Evolutionary conservation across 1,140 invertebrate genomes (phyloP), one percentile per base, ranked within the genome.

Genomic region (Pararge aegeria): DNA sequence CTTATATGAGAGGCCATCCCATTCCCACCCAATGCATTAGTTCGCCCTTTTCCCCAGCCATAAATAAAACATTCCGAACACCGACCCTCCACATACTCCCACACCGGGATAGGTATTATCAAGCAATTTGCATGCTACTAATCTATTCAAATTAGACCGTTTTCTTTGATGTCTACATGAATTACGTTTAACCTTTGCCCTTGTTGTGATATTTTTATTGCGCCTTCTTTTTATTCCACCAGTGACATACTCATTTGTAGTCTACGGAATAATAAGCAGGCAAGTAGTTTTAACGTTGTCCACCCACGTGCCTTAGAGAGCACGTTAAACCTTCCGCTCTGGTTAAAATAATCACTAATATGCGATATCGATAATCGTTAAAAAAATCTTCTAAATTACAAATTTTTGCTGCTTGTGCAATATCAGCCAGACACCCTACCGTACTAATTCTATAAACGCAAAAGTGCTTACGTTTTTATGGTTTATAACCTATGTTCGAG

Each of bases 61-160:
- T 82, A 77, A 73, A 83, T 81, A 83, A 81, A 68, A 78, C 73
- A 80, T 78, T 15, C 12, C n/a, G 16, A 13, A 15, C 21, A 20
- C 44, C 42, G 44, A 58, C 64, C 52, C 61, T 58, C 64, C 60
- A 37, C 61, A 57, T 51, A 52, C 55, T 54, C 70, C 66, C 54
- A 52, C 55, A 55, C 70, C 66, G 55, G 59, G 76, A 77, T n/a
- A n/a, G n/a, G n/a, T 77, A 78, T 78, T 79, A 78, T 76, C 77
- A 67, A 65, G 21, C 64, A 78, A 86, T 86, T 83, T 81, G 73
- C 81, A 83, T 86, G 68, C 61, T 29, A 58, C 59, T 81, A 76
- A 82, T 80, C 69, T 76, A 79, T 79, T 80, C 68, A 68, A 76
- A 77, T 68, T 67, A 62, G 56, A 64, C 37, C 60, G 63, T 74